phyloP scores from a whole-genome alignment of 2,113 vertebrate species.

The Tetrao urogallus region DNA sequence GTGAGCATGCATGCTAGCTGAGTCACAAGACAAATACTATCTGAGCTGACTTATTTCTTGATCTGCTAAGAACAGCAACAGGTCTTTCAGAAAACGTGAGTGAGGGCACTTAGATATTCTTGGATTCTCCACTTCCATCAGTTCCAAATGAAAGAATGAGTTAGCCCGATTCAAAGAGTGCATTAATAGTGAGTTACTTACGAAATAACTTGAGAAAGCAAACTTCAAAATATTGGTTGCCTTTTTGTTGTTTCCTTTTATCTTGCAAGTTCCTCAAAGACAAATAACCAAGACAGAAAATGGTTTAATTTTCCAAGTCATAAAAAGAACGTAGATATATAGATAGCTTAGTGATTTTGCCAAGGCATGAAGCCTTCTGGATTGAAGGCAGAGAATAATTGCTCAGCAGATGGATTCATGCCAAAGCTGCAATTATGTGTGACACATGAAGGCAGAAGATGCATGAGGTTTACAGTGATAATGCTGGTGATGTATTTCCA shows the following conservation, averaged over 20 bases:
- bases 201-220: not conserved
- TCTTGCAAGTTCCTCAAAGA: not conserved
- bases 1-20: fast-evolving
- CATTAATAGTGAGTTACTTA: not conserved
- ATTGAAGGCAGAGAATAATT: not conserved
- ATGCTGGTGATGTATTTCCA: not conserved
- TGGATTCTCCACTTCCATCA: not conserved
- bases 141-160: fast-evolving
- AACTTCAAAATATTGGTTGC: not conserved
- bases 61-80: fast-evolving
- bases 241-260: not conserved
- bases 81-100: not conserved
- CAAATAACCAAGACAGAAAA: not conserved
- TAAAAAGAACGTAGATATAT: not conserved
- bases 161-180: fast-evolving
- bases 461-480: not conserved
- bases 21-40: fast-evolving
- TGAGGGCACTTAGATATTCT: not conserved
- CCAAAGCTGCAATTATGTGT: not conserved
- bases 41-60: not conserved
- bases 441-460: fast-evolving
- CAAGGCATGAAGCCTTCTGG: not conserved
- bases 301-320: not conserved
- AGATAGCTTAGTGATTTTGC: not conserved
- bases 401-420: fast-evolving